Percentiles rank a stretch among this genome's conserved stretches.
These are phyloP conservation scores for Drosophila birchii DNA, from an alignment of 2,888 invertebrate species.

Conservation along the genomic window DNA sequence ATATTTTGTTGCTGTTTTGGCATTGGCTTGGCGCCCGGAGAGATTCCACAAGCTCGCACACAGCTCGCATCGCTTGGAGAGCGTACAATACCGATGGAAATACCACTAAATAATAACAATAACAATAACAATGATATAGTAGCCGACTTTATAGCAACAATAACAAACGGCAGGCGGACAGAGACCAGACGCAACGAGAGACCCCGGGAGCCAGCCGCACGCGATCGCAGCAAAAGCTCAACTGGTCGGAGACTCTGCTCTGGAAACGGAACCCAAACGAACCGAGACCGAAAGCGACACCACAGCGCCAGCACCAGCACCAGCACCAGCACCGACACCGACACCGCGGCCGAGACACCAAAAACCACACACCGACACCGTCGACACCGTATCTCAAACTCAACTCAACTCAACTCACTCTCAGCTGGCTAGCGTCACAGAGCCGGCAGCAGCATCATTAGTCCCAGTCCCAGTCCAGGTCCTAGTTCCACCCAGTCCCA, in stretches of 20 bases:
- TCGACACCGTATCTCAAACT: background rate
- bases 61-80: slow-evolving; percentile 1
- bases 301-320: slow-evolving; percentile 1
- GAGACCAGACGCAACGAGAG: slow-evolving; percentile 25
- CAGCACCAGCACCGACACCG: slow-evolving; percentile 13
- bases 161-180: background rate
- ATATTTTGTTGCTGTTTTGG: slow-evolving; percentile 37
- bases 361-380: slow-evolving; percentile 19
- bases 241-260: slow-evolving; percentile 65
- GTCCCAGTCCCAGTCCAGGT: background rate
- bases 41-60: slow-evolving; percentile 16
- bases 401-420: slow-evolving; percentile 2
- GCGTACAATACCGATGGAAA: slow-evolving; percentile 31
- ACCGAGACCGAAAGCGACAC: slow-evolving; percentile 31
- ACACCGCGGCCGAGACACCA: slow-evolving; percentile 1
- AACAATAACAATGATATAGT: slow-evolving; percentile 22
- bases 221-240: slow-evolving; percentile 81
- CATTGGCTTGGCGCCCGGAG: slow-evolving; percentile 28
- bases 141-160: background rate
- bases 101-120: slow-evolving; percentile 16
- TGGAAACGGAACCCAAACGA: slow-evolving; percentile 55
- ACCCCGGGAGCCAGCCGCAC: slow-evolving; percentile 73
- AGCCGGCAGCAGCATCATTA: background rate
- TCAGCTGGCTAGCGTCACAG: background rate
- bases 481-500: background rate